Evolutionary conservation across 64 coral and sea anemone genomes (phyloP), one percentile per base, ranked within the genome.

Genomic region (Stichodactyla helianthus): DNA sequence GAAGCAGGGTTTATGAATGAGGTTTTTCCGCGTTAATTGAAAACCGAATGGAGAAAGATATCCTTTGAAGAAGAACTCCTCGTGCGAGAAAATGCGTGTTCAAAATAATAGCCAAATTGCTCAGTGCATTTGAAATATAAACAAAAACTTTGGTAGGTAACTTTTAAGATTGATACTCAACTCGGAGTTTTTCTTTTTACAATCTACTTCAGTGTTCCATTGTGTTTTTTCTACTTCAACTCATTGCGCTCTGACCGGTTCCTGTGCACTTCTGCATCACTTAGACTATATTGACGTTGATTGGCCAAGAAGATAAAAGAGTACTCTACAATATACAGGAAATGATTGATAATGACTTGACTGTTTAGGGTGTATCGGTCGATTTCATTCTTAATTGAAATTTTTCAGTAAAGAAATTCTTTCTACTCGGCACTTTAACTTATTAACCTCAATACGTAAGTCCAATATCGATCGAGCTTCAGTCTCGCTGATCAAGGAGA

Each of bases 301-400:
- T 74, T 74, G 68, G 68, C 17, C 25, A 23, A 31, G 2, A 74
- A 31, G 68, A 74, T 74, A 74, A 74, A 74, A 35, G 68, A 74
- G 68, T 19, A 6, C 68, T 74, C 23, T 11, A 74, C 17, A 74
- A 74, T 27, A 74, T 44, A 74, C 25, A 74, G 68, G 68, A 74
- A 74, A 74, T 74, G 68, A 74, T 74, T 31, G 68, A 74, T 74
- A 74, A 74, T 74, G 26, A 74, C 20, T 27, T 74, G 68, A 74
- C 26, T 27, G 55, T 58, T 58, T 58, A 58, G 55, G 55, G 68
- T 74, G 68, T 74, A 74, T 74, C 68, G 68, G 25, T 74, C n/a
- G 23, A 74, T 27, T 7, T 23, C 20, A 74, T 74, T 74, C 26
- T 74, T 31, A 74, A 74, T 74, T 31, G 68, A 74, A 31, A 26